Percentiles rank a stretch among this genome's conserved stretches.
Evolutionary conservation across 1,140 invertebrate species (phyloP).

Genomic region (Drosophila novamexicana): DNA sequence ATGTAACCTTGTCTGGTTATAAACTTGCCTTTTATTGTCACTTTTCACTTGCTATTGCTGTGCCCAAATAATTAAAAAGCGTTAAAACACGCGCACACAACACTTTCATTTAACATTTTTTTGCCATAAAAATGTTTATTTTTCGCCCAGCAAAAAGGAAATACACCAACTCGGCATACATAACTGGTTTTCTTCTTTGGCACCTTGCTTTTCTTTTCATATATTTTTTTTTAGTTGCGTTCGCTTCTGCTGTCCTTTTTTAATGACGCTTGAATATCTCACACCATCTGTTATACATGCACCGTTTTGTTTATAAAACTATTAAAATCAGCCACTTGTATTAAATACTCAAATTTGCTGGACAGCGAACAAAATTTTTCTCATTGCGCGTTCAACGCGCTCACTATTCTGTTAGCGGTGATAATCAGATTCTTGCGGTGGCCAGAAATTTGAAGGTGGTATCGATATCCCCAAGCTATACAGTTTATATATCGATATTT

Average conservation of each 20-base stretch:
- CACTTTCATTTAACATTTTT: constrained; percentile 72
- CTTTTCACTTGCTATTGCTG: constrained; percentile 38
- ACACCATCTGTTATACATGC: constrained; percentile 11
- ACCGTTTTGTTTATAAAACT: constrained; percentile 30
- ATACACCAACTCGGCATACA: constrained; percentile 57
- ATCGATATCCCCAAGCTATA: constrained; percentile 17
- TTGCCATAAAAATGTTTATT: constrained; percentile 50
- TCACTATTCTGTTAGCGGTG: constrained; percentile 26
- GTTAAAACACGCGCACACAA: constrained; percentile 46
- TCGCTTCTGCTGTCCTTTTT: constrained; percentile 7
- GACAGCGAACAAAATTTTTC: constrained; percentile 20
- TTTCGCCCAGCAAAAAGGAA: constrained; percentile 61
- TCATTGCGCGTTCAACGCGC: constrained; percentile 48
- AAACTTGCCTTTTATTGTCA: constrained; percentile 33
- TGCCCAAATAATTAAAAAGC: constrained; percentile 52
- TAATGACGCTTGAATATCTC: not conserved
- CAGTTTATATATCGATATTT: constrained; percentile 8
- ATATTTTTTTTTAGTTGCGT: constrained; percentile 3
- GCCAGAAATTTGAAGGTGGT: not conserved
- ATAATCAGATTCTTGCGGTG: constrained; percentile 33
- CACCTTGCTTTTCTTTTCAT: constrained; percentile 37
- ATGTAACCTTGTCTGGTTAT: constrained; percentile 37
- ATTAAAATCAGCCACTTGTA: constrained; percentile 12
- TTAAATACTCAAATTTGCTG: constrained; percentile 16
- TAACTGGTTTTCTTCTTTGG: constrained; percentile 64